phyloP scores from a whole-genome alignment of 2,113 vertebrate species.

The Myocastor coypus region DNA sequence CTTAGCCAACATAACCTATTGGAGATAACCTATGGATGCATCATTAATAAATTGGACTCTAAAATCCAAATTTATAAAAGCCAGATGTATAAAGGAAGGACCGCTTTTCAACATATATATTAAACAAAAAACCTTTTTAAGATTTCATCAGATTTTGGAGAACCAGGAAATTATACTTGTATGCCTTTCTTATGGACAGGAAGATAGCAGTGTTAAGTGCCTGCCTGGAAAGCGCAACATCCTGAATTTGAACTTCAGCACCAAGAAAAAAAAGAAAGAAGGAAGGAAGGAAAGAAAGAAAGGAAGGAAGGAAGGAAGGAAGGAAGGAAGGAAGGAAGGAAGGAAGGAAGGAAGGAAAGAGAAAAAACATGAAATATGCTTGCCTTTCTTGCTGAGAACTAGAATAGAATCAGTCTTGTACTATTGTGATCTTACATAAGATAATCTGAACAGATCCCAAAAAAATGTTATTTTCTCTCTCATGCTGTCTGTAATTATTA shows the following conservation, averaged over 20 bases:
- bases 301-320: no score
- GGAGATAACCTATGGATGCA: background rate
- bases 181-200: background rate
- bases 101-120: slow-evolving; percentile 47
- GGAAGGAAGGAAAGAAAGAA: no score
- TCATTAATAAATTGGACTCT: slow-evolving; percentile 10
- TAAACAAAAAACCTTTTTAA: slow-evolving; percentile 15
- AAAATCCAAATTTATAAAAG: slow-evolving; percentile 22
- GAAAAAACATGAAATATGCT: no score
- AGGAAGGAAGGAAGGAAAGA: no score
- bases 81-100: slow-evolving; percentile 10
- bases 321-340: no score
- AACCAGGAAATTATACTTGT: background rate
- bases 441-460: background rate
- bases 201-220: no score
- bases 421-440: background rate
- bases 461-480: background rate
- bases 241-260: no score
- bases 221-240: no score
- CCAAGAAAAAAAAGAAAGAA: no score
- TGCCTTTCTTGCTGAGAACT: slow-evolving; percentile 1
- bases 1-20: background rate
- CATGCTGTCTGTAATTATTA: slow-evolving; percentile 21
- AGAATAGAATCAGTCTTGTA: background rate
- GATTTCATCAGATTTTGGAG: slow-evolving; percentile 46